Percentiles rank a stretch among this genome's conserved stretches.
Evolutionary conservation across 64 coral and sea anemone genomes (phyloP).

Genomic region (Pachyseris speciosa): DNA sequence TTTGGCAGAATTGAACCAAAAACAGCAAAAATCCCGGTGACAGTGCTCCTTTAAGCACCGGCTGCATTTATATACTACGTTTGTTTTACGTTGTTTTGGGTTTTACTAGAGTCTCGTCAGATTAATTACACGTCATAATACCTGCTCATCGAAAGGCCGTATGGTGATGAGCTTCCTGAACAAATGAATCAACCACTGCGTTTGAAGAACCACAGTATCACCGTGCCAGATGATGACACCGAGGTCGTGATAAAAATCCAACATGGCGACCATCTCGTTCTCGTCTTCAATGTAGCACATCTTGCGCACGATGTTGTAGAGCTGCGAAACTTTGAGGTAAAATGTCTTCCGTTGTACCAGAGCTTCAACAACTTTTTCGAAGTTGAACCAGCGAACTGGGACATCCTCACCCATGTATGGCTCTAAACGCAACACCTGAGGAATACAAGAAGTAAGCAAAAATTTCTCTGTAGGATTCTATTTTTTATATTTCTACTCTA

Average conservation of each 20-base stretch:
- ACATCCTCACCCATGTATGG: slow-evolving; percentile 90
- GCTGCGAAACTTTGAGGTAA: slow-evolving; percentile 19
- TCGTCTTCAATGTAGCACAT: slow-evolving; percentile 55
- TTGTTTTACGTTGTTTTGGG: not conserved
- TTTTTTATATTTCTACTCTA: no score
- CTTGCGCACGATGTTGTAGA: slow-evolving; percentile 33
- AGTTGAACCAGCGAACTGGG: slow-evolving; percentile 61
- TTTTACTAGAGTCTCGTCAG: no score
- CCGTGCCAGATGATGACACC: slow-evolving; percentile 63
- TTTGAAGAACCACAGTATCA: slow-evolving; percentile 65
- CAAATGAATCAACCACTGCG: slow-evolving; percentile 74
- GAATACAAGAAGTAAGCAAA: not conserved
- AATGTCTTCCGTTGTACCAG: slow-evolving; percentile 38
- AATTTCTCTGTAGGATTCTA: no score
- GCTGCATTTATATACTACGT: not conserved
- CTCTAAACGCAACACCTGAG: slow-evolving; percentile 51
- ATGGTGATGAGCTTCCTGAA: slow-evolving; percentile 68
- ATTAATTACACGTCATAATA: not conserved
- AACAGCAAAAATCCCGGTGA: no score
- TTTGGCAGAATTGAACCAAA: no score
- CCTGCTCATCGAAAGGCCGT: slow-evolving; percentile 69
- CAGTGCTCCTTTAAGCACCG: no score
- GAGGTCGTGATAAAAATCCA: slow-evolving; percentile 70
- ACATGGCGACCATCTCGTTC: slow-evolving; percentile 43
- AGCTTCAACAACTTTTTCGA: slow-evolving; percentile 45